phyloP scores from a whole-genome alignment of 2,888 invertebrate species.

The Ectemnius cavifrons region DNA sequence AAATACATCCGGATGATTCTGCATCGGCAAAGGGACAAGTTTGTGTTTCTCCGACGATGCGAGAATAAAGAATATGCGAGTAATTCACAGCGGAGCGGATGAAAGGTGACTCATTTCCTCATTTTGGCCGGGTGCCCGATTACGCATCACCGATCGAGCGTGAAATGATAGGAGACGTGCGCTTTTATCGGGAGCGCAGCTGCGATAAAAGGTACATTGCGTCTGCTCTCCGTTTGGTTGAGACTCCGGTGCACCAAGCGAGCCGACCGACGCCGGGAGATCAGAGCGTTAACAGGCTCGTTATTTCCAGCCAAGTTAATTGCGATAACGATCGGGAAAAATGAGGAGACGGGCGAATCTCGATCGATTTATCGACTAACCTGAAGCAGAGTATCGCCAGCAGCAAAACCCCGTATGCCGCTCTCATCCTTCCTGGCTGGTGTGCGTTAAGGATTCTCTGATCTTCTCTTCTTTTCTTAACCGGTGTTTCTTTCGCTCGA shows the following conservation, averaged over 20 bases:
- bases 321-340: slow-evolving; percentile 5
- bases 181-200: no score
- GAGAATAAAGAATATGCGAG: slow-evolving; percentile 3
- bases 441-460: background rate
- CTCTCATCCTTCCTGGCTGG: slow-evolving; percentile 5
- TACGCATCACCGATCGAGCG: no score
- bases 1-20: no score
- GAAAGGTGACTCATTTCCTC: no score
- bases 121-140: no score
- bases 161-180: no score
- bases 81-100: background rate
- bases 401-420: slow-evolving; percentile 5
- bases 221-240: no score
- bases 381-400: slow-evolving; percentile 29
- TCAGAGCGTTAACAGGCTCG: background rate
- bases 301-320: background rate
- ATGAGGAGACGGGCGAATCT: background rate
- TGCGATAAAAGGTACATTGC: no score
- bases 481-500: slow-evolving; percentile 7
- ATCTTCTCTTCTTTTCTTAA: background rate
- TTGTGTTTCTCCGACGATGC: no score
- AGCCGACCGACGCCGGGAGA: no score
- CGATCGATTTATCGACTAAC: slow-evolving; percentile 41
- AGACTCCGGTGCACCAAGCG: no score
- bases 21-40: no score